Percentiles rank a stretch among this genome's conserved stretches.
Conservation (phyloP, 2,888 invertebrate genomes). For the Microctonus brassicae region DNA sequence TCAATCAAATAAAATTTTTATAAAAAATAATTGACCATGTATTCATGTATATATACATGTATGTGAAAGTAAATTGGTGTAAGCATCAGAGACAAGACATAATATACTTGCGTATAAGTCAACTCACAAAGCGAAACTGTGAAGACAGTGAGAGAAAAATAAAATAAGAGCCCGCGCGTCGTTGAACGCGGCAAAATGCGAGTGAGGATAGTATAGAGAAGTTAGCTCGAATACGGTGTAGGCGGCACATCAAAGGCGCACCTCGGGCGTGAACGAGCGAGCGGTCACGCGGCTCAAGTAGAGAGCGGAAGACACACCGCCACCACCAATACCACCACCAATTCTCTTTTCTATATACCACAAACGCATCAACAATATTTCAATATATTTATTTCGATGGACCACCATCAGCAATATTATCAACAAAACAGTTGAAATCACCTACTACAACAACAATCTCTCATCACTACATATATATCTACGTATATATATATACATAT, state of each 20-base stretch:
- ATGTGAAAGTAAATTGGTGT: background rate
- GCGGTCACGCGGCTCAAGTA: constrained; percentile 67
- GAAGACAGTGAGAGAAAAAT: constrained; percentile 31
- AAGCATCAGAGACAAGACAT: background rate
- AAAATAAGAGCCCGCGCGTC: constrained; percentile 33
- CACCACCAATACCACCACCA: constrained; percentile 52
- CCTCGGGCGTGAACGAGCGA: constrained; percentile 67
- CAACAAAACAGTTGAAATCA: constrained; percentile 33
- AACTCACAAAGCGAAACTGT: constrained; percentile 16
- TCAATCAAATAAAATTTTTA: constrained; percentile 4
- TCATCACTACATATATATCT: constrained; percentile 36
- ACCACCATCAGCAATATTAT: constrained; percentile 58
- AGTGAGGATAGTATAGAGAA: constrained; percentile 41
- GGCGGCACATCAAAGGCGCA: constrained; percentile 67
- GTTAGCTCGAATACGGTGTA: constrained; percentile 64
- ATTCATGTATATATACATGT: background rate
- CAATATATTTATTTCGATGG: constrained; percentile 65
- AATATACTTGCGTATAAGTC: constrained; percentile 17
- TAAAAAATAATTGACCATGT: constrained; percentile 2
- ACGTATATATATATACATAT: background rate
- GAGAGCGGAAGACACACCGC: constrained; percentile 66
- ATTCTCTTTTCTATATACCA: constrained; percentile 7
- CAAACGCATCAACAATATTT: constrained; percentile 12
- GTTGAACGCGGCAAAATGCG: constrained; percentile 42
- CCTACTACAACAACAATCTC: constrained; percentile 41